phyloP scores from a whole-genome alignment of 1,140 invertebrate genomes.

The Scylla paramamosain region DNA sequence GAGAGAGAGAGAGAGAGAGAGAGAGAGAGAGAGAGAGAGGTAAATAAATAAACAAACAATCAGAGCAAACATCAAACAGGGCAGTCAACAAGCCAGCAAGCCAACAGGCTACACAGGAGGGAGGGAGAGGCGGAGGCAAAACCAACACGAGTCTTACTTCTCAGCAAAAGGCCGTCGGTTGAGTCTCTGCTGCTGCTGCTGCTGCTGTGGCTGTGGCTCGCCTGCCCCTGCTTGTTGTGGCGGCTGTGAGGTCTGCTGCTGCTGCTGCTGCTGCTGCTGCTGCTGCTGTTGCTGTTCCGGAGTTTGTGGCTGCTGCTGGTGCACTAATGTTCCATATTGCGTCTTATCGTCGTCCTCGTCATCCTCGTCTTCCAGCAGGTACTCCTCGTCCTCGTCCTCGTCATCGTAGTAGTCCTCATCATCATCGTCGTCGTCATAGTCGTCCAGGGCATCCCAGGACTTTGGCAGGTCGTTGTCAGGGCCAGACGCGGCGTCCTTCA shows the following conservation, averaged over 20 bases:
- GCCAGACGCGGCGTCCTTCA: conserved; percentile 61
- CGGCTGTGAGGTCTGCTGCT: not conserved
- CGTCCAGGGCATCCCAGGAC: conserved; percentile 74
- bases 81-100: not conserved
- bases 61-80: too few species aligned
- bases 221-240: not conserved
- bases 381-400: conserved; percentile 74
- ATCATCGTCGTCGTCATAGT: conserved; percentile 77
- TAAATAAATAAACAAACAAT: not conserved
- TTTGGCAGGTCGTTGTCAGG: conserved; percentile 60
- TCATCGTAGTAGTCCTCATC: conserved; percentile 64
- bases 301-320: not conserved
- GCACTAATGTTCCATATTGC: not conserved
- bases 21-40: too few species aligned
- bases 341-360: conserved; percentile 80
- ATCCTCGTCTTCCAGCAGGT: conserved; percentile 75
- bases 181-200: conserved; percentile 46
- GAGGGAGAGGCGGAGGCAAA: not conserved
- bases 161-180: conserved; percentile 65
- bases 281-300: not conserved
- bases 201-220: not conserved
- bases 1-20: too few species aligned
- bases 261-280: not conserved
- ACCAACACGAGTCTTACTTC: conserved; percentile 51
- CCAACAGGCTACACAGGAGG: not conserved